Evolutionary conservation across 1,140 invertebrate genomes (phyloP), one percentile per base, ranked within the genome.

Genomic region (Papilio helenus): DNA sequence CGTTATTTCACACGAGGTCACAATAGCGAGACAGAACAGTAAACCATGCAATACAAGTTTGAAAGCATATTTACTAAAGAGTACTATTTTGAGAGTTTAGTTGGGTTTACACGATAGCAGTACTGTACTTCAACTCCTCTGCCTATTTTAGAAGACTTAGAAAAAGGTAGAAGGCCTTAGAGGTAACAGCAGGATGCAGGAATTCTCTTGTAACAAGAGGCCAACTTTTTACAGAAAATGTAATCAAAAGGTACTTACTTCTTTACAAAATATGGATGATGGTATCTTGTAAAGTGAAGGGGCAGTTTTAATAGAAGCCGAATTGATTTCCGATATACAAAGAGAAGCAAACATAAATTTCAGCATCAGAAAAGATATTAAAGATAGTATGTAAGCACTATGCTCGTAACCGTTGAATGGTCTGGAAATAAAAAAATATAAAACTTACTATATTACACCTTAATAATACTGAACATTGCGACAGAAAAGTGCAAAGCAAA

Each of bases 231-330:
- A 23, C 51, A 55, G 39, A 55, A 12, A 26, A 1, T 55, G 4
- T 55, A 10, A n/a, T 39, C 29, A 76, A 16, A 61, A 26, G 10
- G 58, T 65, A 79, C 61, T 79, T 73, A 77, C 81, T 68, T 82
- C 81, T 5, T 46, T 51, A 49, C 81, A 82, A 42, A 79, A 82
- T 23, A 65, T 20, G 7, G 81, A n/a, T 26, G 81, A 77, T 72
- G 79, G 81, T 8, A 82, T 73, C 18, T 79, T 76, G 18, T 82
- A 82, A 8, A 82, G 51, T 16, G 18, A 58, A 2, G 74, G 79
- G n/a, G 74, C 65, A 5, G 73, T 23, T 2, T 51, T 34, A 16
- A 61, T 16, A 2, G 81, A 79, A 18, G 65, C 68, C 0, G 81
- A 55, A 20, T 82, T 72, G 16, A 82, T 76, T 44, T 79, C 58